phyloP scores from a whole-genome alignment of 2,797 vertebrate species.

The Halcyon leucocephala region DNA sequence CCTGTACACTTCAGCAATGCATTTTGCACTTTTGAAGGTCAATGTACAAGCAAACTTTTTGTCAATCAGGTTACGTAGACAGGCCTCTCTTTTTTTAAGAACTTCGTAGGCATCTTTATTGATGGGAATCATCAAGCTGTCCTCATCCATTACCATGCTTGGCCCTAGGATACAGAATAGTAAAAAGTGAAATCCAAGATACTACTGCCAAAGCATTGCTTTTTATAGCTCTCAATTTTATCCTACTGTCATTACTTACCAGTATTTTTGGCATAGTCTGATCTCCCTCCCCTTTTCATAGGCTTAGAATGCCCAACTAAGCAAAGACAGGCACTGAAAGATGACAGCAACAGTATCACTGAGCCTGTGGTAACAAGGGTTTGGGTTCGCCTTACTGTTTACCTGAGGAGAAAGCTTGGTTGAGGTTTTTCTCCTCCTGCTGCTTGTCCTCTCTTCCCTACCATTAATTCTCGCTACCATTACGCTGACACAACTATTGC shows the following conservation, averaged over 20 bases:
- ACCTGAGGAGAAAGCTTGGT: not conserved
- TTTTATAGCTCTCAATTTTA: not conserved
- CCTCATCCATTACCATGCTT: not conserved
- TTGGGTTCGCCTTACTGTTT: not conserved
- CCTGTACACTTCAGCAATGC: constrained; percentile 61
- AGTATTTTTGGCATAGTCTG: not conserved
- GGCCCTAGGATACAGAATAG: constrained; percentile 41
- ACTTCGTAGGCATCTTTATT: constrained; percentile 3
- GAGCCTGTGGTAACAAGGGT: not conserved
- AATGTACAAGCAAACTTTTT: constrained; percentile 81
- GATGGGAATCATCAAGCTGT: constrained; percentile 60
- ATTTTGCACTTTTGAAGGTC: not conserved
- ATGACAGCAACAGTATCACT: not conserved
- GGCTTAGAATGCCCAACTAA: not conserved
- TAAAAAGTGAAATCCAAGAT: not conserved
- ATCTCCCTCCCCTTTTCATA: not conserved
- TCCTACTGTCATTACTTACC: not conserved
- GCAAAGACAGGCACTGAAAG: not conserved
- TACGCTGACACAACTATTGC: not conserved
- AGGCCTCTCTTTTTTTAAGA: constrained; percentile 56
- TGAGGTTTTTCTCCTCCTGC: not conserved
- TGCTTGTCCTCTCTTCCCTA: not conserved
- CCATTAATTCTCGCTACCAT: not conserved
- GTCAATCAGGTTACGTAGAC: constrained; percentile 69
- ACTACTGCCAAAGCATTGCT: not conserved